These are phyloP conservation scores for Xylophagus ater DNA, from an alignment of 2,888 invertebrate species.

Conservation along the genomic window DNA sequence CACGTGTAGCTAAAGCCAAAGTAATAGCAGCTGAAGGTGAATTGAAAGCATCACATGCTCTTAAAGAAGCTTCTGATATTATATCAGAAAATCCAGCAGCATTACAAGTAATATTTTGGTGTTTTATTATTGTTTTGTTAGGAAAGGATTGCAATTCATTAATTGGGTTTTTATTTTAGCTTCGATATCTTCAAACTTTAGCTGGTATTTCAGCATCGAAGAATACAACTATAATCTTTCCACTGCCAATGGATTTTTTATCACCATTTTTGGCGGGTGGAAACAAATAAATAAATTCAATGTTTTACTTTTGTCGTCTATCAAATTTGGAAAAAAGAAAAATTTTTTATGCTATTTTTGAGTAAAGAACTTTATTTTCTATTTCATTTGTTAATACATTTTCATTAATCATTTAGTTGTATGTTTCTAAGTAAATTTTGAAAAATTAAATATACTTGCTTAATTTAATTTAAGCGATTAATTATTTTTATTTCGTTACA, in stretches of 20 bases:
- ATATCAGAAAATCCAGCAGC: slow-evolving; percentile 65
- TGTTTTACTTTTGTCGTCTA: neutral
- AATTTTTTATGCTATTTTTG: neutral
- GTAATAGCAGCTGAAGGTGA: slow-evolving; percentile 77
- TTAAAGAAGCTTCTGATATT: slow-evolving; percentile 76
- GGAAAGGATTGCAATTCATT: neutral
- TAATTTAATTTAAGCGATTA: too few relatives aligned
- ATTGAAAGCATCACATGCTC: slow-evolving; percentile 65
- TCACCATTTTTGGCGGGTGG: slow-evolving; percentile 27
- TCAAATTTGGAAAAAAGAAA: neutral
- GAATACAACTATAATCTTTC: slow-evolving; percentile 90
- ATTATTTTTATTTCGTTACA: too few relatives aligned
- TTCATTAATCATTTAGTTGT: too few relatives aligned
- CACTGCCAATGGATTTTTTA: slow-evolving; percentile 74
- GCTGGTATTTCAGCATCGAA: slow-evolving; percentile 88
- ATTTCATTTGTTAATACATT: too few relatives aligned
- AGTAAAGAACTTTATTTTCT: neutral
- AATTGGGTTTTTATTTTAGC: slow-evolving; percentile 44
- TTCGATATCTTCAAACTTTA: slow-evolving; percentile 81
- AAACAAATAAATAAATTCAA: neutral
- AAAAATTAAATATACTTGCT: too few relatives aligned
- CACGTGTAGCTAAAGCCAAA: slow-evolving; percentile 67
- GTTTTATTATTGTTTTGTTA: neutral
- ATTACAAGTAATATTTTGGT: slow-evolving; percentile 34
- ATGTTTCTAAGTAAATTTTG: too few relatives aligned